A percentile compares a stretch with the other conserved stretches of the same genome.
Conservation (phyloP, 2,797 vertebrate species). For the Orientallactaga sibirica region DNA sequence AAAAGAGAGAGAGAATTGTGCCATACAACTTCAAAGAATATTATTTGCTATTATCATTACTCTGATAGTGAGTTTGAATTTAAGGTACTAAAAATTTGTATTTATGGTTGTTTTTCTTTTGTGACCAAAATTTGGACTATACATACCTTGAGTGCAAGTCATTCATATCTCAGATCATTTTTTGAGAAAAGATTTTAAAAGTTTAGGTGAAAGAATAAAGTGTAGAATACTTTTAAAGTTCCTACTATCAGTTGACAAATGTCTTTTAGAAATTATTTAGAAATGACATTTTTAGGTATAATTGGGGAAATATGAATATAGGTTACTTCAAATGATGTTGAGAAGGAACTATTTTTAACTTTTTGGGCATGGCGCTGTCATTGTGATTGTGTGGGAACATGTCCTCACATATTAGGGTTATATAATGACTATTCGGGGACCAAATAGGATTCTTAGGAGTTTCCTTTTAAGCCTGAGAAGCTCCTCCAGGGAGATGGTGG, state of each 20-base stretch:
- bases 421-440: not conserved
- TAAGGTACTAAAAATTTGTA: not conserved
- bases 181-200: conserved; percentile 34
- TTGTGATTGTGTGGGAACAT: not conserved
- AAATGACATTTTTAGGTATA: not conserved
- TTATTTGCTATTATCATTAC: conserved; percentile 21
- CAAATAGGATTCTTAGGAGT: not conserved
- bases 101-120: conserved; percentile 22
- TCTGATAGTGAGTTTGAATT: conserved; percentile 8
- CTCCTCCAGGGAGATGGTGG: too few species aligned
- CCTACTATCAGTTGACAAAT: not conserved
- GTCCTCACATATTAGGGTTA: not conserved
- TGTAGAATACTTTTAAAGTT: conserved; percentile 14
- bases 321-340: not conserved
- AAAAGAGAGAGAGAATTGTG: not conserved
- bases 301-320: not conserved
- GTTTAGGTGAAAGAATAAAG: conserved; percentile 17
- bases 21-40: not conserved
- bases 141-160: not conserved
- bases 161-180: conserved; percentile 15
- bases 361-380: not conserved
- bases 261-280: conserved; percentile 18
- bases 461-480: not conserved
- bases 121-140: not conserved
- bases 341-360: not conserved